A percentile compares a stretch with the other conserved stretches of the same genome.
These are phyloP conservation scores for Agraylea sexmaculata DNA, from an alignment of 1,140 invertebrate genomes.

Conservation along the genomic window DNA sequence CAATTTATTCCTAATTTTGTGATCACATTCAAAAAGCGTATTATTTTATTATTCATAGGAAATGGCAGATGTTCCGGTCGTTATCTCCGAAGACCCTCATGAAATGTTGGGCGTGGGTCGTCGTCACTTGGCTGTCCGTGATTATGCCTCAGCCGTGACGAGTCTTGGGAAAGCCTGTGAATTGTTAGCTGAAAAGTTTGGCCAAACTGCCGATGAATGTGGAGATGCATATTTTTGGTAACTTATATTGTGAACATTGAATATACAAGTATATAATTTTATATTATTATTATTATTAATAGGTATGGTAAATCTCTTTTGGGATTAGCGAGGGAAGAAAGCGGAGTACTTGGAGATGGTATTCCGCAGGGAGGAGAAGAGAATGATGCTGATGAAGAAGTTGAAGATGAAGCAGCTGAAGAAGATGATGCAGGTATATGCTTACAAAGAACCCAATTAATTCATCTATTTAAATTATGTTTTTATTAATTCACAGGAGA, in stretches of 20 bases:
- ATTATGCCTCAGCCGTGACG: conserved; percentile 64
- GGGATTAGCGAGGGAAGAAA: conserved; percentile 68
- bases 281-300: no score
- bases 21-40: conserved; percentile 2
- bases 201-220: conserved; percentile 64
- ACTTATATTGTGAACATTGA: conserved; percentile 29
- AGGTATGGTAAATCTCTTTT: conserved; percentile 64
- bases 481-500: no score
- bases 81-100: conserved; percentile 31
- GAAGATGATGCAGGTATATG: conserved; percentile 21
- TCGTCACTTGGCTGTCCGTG: conserved; percentile 65
- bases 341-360: conserved; percentile 63
- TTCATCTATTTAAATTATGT: no score
- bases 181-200: conserved; percentile 55
- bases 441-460: no score
- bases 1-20: no score
- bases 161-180: conserved; percentile 64
- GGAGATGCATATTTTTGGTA: conserved; percentile 68
- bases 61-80: conserved; percentile 47
- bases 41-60: conserved; percentile 19
- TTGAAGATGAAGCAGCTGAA: conserved; percentile 28
- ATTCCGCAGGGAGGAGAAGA: conserved; percentile 50
- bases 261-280: neutral
- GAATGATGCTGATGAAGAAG: conserved; percentile 40
- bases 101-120: conserved; percentile 58